These are phyloP conservation scores for Choristoneura rosaceana DNA, from an alignment of 2,888 invertebrate genomes.

Conservation along the genomic window DNA sequence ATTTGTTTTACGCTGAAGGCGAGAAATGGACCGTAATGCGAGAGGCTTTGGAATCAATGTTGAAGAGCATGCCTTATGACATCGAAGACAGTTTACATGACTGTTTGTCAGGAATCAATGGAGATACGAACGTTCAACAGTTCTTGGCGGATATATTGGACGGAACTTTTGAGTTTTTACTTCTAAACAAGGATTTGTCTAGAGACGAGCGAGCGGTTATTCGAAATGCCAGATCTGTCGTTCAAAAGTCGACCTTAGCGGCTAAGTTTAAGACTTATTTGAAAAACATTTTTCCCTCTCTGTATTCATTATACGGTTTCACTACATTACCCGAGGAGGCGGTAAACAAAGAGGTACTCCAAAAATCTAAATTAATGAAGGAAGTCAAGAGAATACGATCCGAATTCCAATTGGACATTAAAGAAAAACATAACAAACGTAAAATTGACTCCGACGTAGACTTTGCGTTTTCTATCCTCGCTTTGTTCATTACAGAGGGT, in stretches of 20 bases:
- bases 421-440: slow-evolving; percentile 57
- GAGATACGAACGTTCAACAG: slow-evolving; percentile 79
- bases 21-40: slow-evolving; percentile 79
- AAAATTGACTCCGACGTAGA: slow-evolving; percentile 58
- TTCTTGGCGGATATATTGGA: slow-evolving; percentile 80
- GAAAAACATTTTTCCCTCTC: slow-evolving; percentile 75
- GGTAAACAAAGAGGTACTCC: slow-evolving; percentile 55
- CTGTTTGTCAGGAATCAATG: slow-evolving; percentile 82
- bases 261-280: slow-evolving; percentile 73
- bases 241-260: slow-evolving; percentile 62
- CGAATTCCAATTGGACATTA: slow-evolving; percentile 59
- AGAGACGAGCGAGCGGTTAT: slow-evolving; percentile 56
- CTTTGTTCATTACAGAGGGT: slow-evolving; percentile 74
- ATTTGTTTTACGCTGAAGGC: slow-evolving; percentile 80
- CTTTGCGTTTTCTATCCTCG: slow-evolving; percentile 64
- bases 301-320: slow-evolving; percentile 68
- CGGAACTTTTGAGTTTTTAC: slow-evolving; percentile 74
- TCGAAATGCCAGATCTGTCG: slow-evolving; percentile 60
- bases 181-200: slow-evolving; percentile 64
- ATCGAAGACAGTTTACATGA: slow-evolving; percentile 73
- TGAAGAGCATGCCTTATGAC: slow-evolving; percentile 64
- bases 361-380: slow-evolving; percentile 63
- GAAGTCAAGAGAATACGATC: slow-evolving; percentile 62
- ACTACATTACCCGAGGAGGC: slow-evolving; percentile 60
- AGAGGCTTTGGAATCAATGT: slow-evolving; percentile 68